Evolutionary conservation across 2,888 invertebrate species (phyloP), one percentile per base, ranked within the genome.

Genomic region (Lasioglossum lativentre): DNA sequence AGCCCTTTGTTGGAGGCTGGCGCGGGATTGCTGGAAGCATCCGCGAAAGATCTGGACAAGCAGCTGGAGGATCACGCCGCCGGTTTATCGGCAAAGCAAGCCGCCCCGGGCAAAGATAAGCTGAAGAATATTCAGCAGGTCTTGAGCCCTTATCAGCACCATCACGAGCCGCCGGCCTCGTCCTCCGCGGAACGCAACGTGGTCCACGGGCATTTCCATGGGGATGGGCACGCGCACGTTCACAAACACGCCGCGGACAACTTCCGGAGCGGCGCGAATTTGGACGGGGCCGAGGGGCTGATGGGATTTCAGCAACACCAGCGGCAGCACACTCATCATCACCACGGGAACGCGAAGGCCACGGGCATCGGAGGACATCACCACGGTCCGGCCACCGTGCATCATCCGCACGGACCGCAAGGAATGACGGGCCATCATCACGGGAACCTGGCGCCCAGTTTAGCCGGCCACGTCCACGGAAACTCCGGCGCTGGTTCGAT

Each of bases 271-370:
- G 47, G 56, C 14, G 68, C 86, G 40, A 92, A 90, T 76, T 75
- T 92, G 38, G 92, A 92, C 40, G 78, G 80, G 0, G 83, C 74
- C 8, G 92, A 91, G 6, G 83, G 88, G 2, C 79, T 91, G 45
- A 90, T 90, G 83, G 89, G 89, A 42, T 91, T 86, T 27, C 92
- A 91, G 73, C 90, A 91, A 38, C 92, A 92, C 27, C 90, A 89
- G 56, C 87, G 90, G 30, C 92, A 91, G 34, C 92, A 92, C 80
- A 88, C 91, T 30, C 92, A 92, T 80, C 92, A 92, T 88, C 92
- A 92, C 80, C 92, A 92, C 70, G 89, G 86, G 8, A 92, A 82
- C 68, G 30, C 84, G 38, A 91, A 90, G 70, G 40, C 90, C 14
- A 56, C 89, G 6, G 86, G 83, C 77, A 76, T 86, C 16, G 52